Conservation (phyloP, 2,113 vertebrate species). For the Taurulus bubalis region DNA sequence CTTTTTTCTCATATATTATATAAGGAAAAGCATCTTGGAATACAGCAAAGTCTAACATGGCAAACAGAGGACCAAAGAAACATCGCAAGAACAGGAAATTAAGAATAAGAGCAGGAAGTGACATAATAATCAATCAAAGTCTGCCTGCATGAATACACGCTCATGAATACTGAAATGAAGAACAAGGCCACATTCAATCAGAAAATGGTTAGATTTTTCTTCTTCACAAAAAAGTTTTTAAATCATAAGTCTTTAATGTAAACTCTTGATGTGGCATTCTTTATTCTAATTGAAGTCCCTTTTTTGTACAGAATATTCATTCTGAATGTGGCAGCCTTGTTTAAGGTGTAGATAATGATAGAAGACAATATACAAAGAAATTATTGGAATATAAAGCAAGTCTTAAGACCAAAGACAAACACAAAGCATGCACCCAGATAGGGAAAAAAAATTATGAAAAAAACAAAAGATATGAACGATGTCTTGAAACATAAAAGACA, state of each 20-base stretch:
- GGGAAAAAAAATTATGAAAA: slow-evolving; percentile 65
- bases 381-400: slow-evolving; percentile 83
- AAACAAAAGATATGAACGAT: slow-evolving; percentile 75
- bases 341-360: slow-evolving; percentile 83
- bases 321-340: slow-evolving; percentile 83
- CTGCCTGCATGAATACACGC: slow-evolving; percentile 92
- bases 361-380: slow-evolving; percentile 91
- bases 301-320: slow-evolving; percentile 63
- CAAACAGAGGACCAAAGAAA: slow-evolving; percentile 91
- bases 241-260: slow-evolving; percentile 42
- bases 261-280: slow-evolving; percentile 62
- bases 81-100: slow-evolving; percentile 53
- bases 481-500: slow-evolving; percentile 77
- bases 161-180: slow-evolving; percentile 94
- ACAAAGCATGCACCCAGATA: slow-evolving; percentile 73
- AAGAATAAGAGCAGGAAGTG: slow-evolving; percentile 86
- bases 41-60: slow-evolving; percentile 97
- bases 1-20: slow-evolving; percentile 89
- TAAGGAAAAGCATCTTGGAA: slow-evolving; percentile 97
- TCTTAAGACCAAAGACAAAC: slow-evolving; percentile 74
- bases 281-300: slow-evolving; percentile 64
- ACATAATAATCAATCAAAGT: slow-evolving; percentile 86
- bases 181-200: slow-evolving; percentile 93
- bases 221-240: slow-evolving; percentile 27
- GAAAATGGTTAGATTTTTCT: slow-evolving; percentile 31